Conservation (phyloP, 2,113 vertebrate genomes). For the Cygnus atratus region DNA sequence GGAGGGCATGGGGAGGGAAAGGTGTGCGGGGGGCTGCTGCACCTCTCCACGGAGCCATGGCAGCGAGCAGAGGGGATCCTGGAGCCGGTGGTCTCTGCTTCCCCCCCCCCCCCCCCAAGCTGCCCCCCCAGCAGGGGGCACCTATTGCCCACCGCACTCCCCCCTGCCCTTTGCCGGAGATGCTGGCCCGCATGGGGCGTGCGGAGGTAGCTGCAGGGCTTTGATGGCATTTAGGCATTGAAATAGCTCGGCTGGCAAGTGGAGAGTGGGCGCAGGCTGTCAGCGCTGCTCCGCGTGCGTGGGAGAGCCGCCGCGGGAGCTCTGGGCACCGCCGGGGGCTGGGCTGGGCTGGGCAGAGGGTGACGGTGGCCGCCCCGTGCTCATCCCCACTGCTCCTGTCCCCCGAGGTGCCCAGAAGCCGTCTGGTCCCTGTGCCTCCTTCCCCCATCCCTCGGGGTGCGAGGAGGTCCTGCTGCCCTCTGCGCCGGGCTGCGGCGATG, state of each 20-base stretch:
- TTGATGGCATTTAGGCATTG: background rate
- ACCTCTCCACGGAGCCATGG: fast-evolving
- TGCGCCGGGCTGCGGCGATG: background rate
- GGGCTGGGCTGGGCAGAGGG: background rate
- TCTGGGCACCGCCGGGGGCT: background rate
- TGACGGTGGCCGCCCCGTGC: background rate
- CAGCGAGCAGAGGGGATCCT: background rate
- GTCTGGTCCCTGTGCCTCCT: background rate
- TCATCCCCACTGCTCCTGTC: background rate
- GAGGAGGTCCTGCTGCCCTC: background rate
- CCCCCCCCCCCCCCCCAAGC: fast-evolving
- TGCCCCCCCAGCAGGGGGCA: background rate
- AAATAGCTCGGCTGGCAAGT: background rate
- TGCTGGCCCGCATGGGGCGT: background rate
- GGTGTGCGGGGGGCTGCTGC: background rate
- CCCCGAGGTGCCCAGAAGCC: background rate
- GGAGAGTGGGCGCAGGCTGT: background rate
- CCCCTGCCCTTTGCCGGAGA: background rate
- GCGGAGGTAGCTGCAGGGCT: background rate
- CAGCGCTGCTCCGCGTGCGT: background rate
- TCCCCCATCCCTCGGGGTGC: fast-evolving
- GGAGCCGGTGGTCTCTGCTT: background rate
- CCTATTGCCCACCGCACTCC: background rate
- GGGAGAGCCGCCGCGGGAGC: background rate
- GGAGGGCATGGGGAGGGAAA: background rate